Base-by-base conservation (phyloP, 2,797 vertebrate genomes). In the Parauchenoglanis punctatus region DNA sequence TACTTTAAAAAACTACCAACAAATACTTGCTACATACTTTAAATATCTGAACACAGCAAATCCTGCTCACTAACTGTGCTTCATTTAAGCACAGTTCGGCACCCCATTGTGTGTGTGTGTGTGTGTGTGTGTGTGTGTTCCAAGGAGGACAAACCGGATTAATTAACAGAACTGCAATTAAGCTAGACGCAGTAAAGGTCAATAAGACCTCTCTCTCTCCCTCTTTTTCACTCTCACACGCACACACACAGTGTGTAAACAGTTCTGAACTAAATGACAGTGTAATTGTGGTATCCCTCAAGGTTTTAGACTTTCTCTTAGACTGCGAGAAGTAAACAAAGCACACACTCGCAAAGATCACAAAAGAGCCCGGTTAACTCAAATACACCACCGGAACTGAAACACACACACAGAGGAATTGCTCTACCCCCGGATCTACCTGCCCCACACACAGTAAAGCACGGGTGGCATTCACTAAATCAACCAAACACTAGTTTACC, bases 251-350 rank as follows among this genome's bases (percentile, higher is more conserved):
- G 46, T 86, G 85, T 72, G 87, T 85, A 88, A 90, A 91, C 89
- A 91, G 81, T 25, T 68, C 81, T 78, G 81, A 54, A 87, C 76
- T 91, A 88, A 91, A 87, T 85, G 87, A 90, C 70, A 49, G 87
- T 84, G 81, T 85, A 88, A 87, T 87, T 89, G 87, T 85, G 77
- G 86, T 86, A 90, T 90, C 77, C 84, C 85, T 85, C 61, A 56
- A 83, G 87, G 73, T 76, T 70, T 91, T 61, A 44, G 81, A 89
- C 89, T 90, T 89, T 88, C 88, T 89, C 82, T 80, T 3, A 12
- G 77, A 88, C 81, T 40, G 78, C 23, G 78, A 87, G 86, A 82
- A 87, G 89, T 87, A 91, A 90, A 88, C 91, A 88, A 88, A 90
- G 87, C 87, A 84, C 68, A 35, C 40, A 81, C 63, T n/a, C 49